Conservation (phyloP, 2,888 invertebrate genomes). For the Hermaeophaga mercurialis region DNA sequence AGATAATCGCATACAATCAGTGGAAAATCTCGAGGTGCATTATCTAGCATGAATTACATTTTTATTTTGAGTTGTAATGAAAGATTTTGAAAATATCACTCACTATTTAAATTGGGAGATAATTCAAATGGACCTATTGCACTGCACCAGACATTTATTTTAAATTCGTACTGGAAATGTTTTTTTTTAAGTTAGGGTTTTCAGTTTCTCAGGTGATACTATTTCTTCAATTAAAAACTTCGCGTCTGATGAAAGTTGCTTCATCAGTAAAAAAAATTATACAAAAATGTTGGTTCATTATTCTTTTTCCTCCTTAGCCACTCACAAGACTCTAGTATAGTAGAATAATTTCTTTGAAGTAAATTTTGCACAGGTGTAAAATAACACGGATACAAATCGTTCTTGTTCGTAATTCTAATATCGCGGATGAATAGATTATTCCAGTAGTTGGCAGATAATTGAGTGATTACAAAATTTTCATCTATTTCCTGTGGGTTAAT, state of each 20-base stretch:
- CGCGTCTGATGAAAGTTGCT: background rate
- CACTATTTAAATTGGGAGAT: background rate
- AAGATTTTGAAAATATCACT: background rate
- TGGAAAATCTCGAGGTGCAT: too few relatives aligned
- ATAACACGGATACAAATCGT: background rate
- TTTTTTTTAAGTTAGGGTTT: background rate
- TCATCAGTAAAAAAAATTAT: background rate
- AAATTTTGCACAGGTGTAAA: background rate
- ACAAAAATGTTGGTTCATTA: background rate
- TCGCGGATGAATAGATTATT: too few relatives aligned
- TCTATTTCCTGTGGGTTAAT: too few relatives aligned
- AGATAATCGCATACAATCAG: too few relatives aligned
- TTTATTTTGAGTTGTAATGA: background rate
- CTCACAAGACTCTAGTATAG: background rate
- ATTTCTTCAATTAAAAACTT: background rate
- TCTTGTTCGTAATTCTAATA: too few relatives aligned
- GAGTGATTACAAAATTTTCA: too few relatives aligned
- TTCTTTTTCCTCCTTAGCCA: background rate
- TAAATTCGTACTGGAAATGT: background rate
- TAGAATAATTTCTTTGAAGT: background rate
- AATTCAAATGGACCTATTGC: background rate
- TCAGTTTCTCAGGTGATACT: background rate
- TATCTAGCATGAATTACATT: background rate
- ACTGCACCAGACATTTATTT: background rate
- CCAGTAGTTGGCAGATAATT: too few relatives aligned